Evolutionary conservation across 1,140 invertebrate genomes (phyloP).

Genomic region (Alviniconcha marisindica): DNA sequence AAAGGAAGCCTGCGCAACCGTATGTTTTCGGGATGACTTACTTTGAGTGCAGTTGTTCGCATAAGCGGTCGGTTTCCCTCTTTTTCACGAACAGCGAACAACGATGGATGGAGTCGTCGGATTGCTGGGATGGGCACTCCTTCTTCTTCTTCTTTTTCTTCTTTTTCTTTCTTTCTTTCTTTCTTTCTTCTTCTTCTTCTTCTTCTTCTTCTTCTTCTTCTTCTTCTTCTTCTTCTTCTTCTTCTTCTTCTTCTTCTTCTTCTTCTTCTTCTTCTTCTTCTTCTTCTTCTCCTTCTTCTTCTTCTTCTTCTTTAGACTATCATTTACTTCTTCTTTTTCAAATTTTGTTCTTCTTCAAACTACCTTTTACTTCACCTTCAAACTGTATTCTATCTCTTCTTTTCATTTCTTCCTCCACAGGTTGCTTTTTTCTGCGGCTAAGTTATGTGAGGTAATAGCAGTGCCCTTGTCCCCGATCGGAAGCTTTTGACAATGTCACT

Average conservation of each 20-base stretch:
- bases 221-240: constrained; percentile 35
- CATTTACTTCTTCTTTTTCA: not conserved
- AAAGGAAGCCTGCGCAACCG: too few species aligned
- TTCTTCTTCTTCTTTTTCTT: not conserved
- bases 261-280: constrained; percentile 7
- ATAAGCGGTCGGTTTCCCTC: too few species aligned
- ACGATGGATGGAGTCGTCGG: too few species aligned
- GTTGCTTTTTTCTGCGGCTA: not conserved
- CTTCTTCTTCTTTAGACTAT: not conserved
- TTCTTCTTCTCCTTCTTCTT: constrained; percentile 24
- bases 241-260: constrained; percentile 22
- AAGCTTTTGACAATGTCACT: too few species aligned
- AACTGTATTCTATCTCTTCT: not conserved
- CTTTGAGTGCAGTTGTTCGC: too few species aligned
- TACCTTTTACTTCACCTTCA: not conserved
- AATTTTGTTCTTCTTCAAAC: not conserved
- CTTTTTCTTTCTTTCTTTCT: constrained; percentile 6
- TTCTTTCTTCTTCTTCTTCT: constrained; percentile 17
- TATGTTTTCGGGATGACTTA: too few species aligned
- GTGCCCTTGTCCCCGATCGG: too few species aligned
- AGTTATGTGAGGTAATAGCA: not conserved
- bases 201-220: constrained; percentile 24
- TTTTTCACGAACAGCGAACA: too few species aligned
- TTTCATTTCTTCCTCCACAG: not conserved
- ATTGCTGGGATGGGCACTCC: too few species aligned